Percentiles rank a stretch among this genome's conserved stretches.
phyloP scores from a whole-genome alignment of 35 echinoderm and acorn worm genomes.

The Anneissia japonica region DNA sequence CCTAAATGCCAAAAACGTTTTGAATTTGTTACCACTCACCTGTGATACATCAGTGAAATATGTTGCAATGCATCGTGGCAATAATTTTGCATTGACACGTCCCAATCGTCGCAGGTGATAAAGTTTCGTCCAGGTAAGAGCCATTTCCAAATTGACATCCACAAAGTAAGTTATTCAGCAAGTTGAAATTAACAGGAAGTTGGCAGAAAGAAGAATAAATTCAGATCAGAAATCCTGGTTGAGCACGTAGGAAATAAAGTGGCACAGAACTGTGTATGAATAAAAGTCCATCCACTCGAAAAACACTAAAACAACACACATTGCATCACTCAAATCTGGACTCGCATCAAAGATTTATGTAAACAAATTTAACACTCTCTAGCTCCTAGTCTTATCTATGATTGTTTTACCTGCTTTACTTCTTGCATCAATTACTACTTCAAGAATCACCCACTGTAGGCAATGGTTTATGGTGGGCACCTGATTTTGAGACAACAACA shows the following conservation, averaged over 20 bases:
- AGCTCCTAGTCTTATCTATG: neutral
- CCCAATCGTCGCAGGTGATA: conserved; percentile 15
- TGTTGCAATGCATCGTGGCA: conserved; percentile 6
- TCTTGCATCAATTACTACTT: too few relatives aligned
- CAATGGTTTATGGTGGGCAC: too few relatives aligned
- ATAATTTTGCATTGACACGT: neutral
- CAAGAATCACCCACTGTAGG: too few relatives aligned
- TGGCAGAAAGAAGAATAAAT: conserved; percentile 46
- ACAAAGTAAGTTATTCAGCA: neutral
- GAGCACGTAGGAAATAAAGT: conserved; percentile 9
- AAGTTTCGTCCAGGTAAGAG: conserved; percentile 79
- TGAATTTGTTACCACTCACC: neutral
- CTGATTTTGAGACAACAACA: too few relatives aligned
- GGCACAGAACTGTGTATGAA: neutral
- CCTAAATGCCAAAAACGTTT: too few relatives aligned
- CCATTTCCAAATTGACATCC: conserved; percentile 22
- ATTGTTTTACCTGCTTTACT: conserved; percentile 1
- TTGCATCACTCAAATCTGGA: neutral
- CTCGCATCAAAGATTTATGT: neutral
- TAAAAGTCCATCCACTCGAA: neutral
- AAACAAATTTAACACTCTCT: neutral
- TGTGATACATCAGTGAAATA: neutral
- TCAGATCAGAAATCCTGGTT: conserved; percentile 32
- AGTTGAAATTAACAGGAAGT: neutral
- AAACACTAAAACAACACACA: neutral